Percentiles rank a stretch among this genome's conserved stretches.
phyloP scores from a whole-genome alignment of 2,888 invertebrate genomes.

The Drosophila anomalata region DNA sequence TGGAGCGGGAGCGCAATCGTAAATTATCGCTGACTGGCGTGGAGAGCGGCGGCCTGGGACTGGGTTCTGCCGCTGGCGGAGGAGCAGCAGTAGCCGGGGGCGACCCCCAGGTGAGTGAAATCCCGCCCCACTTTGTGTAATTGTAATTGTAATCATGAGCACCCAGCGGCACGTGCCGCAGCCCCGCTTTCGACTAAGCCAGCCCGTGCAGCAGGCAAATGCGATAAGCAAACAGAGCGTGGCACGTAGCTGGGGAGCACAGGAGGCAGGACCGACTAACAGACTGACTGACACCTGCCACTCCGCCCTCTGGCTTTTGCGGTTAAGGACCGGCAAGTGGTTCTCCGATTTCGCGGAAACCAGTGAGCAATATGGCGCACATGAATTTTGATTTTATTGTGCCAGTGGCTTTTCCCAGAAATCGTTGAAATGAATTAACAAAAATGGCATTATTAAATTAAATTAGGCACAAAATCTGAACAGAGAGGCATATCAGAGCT shows the following conservation, averaged over 20 bases:
- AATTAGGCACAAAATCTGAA: background rate
- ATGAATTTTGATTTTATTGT: conserved; percentile 21
- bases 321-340: background rate
- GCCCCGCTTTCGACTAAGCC: background rate
- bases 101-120: conserved; percentile 69
- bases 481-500: too few species aligned
- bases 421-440: background rate
- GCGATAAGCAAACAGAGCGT: conserved; percentile 67
- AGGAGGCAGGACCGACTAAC: background rate
- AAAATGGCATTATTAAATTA: background rate
- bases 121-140: conserved; percentile 41
- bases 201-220: conserved; percentile 59
- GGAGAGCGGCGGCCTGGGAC: conserved; percentile 22
- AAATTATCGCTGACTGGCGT: conserved; percentile 75
- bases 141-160: conserved; percentile 65
- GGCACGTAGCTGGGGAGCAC: conserved; percentile 58
- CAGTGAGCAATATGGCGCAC: conserved; percentile 11
- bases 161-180: conserved; percentile 51
- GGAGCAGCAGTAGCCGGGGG: conserved; percentile 17
- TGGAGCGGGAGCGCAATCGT: conserved; percentile 83
- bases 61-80: background rate
- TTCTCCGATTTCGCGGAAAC: conserved; percentile 5
- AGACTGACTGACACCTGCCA: conserved; percentile 39
- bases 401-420: background rate
- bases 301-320: conserved; percentile 7